Percentiles rank a stretch among this genome's conserved stretches.
These are phyloP conservation scores for Sebastes dallii DNA, from an alignment of 2,797 vertebrate species.

Conservation along the genomic window DNA sequence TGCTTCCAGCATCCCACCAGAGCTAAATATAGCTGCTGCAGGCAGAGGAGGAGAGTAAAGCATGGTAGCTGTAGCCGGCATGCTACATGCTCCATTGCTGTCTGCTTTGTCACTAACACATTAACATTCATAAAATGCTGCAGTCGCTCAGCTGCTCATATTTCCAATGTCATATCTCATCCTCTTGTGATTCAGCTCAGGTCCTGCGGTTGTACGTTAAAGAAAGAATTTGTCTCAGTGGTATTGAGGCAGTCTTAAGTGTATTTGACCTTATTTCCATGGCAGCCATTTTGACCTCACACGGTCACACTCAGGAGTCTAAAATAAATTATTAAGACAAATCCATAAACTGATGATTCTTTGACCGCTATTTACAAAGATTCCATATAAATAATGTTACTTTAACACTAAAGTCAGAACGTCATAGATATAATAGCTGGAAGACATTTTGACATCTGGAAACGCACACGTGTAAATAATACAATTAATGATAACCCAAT, in stretches of 20 bases:
- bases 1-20: conserved; percentile 60
- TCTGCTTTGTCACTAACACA: conserved; percentile 27
- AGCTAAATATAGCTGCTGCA: conserved; percentile 81
- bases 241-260: conserved; percentile 7
- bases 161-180: neutral
- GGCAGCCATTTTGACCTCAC: conserved; percentile 50
- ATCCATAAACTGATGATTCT: neutral
- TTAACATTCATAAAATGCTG: neutral
- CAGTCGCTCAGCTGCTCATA: neutral
- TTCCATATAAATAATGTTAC: neutral
- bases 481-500: neutral
- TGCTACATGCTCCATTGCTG: conserved; percentile 38
- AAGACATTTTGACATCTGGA: neutral
- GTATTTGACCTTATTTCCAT: conserved; percentile 49
- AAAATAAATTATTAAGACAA: neutral
- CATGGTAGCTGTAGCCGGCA: conserved; percentile 52
- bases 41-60: conserved; percentile 48
- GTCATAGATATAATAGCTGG: neutral
- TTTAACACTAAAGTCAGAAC: neutral
- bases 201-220: neutral
- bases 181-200: neutral
- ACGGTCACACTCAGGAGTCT: neutral
- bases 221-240: neutral
- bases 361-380: neutral
- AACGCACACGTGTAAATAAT: neutral